Percentiles rank a stretch among this genome's conserved stretches.
These are phyloP conservation scores for Oxyura jamaicensis DNA, from an alignment of 2,113 vertebrate genomes.

Conservation along the genomic window DNA sequence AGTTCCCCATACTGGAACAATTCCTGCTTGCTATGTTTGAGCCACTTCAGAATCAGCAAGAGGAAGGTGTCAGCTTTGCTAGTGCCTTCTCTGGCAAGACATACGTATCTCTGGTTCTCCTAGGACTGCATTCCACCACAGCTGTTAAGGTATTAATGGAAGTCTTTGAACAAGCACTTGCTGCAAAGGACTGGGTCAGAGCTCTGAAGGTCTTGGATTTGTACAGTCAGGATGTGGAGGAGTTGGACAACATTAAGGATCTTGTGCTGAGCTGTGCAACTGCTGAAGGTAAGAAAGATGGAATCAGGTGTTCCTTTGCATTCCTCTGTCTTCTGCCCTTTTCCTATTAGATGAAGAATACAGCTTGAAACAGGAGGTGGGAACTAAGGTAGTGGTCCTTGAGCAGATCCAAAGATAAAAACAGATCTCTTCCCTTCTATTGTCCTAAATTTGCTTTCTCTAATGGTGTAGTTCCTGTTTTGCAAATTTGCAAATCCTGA, in stretches of 20 bases:
- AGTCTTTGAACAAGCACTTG: slow-evolving; percentile 86
- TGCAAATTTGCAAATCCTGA: not conserved
- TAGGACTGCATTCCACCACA: slow-evolving; percentile 82
- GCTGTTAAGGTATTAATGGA: slow-evolving; percentile 77
- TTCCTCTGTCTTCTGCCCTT: not conserved
- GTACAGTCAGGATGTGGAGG: slow-evolving; percentile 78
- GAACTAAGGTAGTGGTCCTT: not conserved
- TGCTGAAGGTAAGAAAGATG: slow-evolving; percentile 80
- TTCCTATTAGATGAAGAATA: not conserved
- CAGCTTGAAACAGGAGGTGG: not conserved
- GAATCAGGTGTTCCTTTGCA: not conserved
- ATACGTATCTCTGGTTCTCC: slow-evolving; percentile 80
- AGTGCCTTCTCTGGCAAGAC: slow-evolving; percentile 81
- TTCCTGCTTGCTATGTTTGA: slow-evolving; percentile 84
- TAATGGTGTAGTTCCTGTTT: not conserved
- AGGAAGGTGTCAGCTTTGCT: slow-evolving; percentile 70
- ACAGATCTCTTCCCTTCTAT: not conserved
- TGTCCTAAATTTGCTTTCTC: not conserved
- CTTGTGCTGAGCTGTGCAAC: slow-evolving; percentile 86
- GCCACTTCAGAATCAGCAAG: slow-evolving; percentile 74
- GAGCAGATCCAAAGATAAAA: not conserved
- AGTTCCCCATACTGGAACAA: slow-evolving; percentile 83
- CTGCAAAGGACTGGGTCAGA: slow-evolving; percentile 79
- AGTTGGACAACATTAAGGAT: slow-evolving; percentile 82
- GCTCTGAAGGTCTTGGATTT: slow-evolving; percentile 85